Evolutionary conservation across 2,888 invertebrate species (phyloP).

Genomic region (Rotaria macrura): DNA sequence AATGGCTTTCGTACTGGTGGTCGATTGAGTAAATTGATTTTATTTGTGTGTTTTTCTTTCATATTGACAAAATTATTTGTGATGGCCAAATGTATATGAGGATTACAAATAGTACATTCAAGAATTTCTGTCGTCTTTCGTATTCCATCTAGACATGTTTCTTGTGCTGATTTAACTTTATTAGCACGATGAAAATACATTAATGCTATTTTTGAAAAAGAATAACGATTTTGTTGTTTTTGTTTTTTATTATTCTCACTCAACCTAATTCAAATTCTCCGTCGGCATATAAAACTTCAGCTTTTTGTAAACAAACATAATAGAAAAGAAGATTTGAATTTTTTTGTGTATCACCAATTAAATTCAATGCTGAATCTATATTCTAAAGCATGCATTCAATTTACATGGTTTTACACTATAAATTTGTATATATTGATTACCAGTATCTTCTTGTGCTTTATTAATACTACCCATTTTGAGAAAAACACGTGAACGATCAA

Average conservation of each 20-base stretch:
- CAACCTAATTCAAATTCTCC: constrained; percentile 19
- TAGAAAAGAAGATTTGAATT: background rate
- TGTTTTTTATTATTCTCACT: background rate
- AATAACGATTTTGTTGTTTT: background rate
- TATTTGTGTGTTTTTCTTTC: background rate
- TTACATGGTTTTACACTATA: background rate
- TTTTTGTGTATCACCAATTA: background rate
- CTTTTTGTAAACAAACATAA: constrained; percentile 14
- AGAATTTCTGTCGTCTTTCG: constrained; percentile 10
- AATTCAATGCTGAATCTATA: background rate
- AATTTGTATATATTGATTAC: background rate
- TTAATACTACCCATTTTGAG: constrained; percentile 16
- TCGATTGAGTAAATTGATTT: background rate
- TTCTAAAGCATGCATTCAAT: no score
- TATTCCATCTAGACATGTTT: background rate
- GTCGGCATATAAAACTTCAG: constrained; percentile 10
- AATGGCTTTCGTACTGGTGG: background rate
- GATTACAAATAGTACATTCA: constrained; percentile 16
- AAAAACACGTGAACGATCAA: constrained; percentile 16
- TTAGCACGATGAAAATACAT: constrained; percentile 19
- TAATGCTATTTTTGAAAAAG: background rate
- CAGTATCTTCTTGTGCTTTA: constrained; percentile 3
- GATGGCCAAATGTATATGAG: background rate
- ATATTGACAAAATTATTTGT: background rate
- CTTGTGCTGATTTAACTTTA: background rate